Base-by-base conservation (phyloP, 2,113 vertebrate species). In the Panthera tigris region DNA sequence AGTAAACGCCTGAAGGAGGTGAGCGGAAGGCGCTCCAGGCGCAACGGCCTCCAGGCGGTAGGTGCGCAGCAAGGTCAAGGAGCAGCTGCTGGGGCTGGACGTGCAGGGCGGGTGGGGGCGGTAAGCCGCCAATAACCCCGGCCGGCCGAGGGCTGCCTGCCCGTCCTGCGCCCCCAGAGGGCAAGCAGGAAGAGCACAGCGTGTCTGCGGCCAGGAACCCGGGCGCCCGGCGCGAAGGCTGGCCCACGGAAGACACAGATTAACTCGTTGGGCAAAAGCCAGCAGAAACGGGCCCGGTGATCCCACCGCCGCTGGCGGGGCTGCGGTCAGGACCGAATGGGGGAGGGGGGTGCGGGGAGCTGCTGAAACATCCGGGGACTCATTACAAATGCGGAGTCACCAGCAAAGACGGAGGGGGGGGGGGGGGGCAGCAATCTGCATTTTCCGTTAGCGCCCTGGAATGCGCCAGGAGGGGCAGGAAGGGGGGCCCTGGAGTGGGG, bases 71-170 rank as follows among this genome's bases (percentile, higher is more conserved):
- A 52, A 83, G 73, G 18, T 89, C 66, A 29, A 16, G 33, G 50
- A 71, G 29, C 12, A 78, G 41, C 31, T 23, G 57, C 57, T 21
- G 21, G 57, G 57, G 21, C 57, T 9, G 57, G 57, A 61, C 8
- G 57, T 3, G 19, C 19, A 7, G 57, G 57, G 21, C 7, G 21
- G 57, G 19, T 5, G 41, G 36, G 69, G 45, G 18, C 39, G 5
- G 19, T 7, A 41, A 82, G 79, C 76, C 50, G 52, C 79, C 63
- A 1, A 14, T 2, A 48, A 79, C 15, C 27, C 16, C 1, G 16
- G 76, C 15, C 12, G 3, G 2, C 4, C 0, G 10, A 1, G 25
- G 81, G 31, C 15, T 7, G 0, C 8, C 21, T 69, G 39, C 45
- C 45, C 7, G 1, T 19, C 33, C 10, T 13, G 10, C 52, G 21